phyloP scores from a whole-genome alignment of 2,888 invertebrate genomes.

The Bugula neritina region DNA sequence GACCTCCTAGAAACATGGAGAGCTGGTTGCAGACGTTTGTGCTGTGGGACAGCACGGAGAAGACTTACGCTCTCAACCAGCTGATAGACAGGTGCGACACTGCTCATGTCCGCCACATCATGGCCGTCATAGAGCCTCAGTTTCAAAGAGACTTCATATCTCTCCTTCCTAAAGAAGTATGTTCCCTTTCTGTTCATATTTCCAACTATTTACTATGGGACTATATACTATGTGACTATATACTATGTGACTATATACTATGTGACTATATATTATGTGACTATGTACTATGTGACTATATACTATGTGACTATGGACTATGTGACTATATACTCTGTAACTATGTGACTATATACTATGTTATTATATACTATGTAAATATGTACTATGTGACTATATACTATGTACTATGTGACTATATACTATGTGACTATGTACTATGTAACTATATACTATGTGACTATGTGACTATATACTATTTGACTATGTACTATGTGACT shows the following conservation, averaged over 20 bases:
- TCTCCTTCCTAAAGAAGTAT: conserved; percentile 79
- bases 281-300: neutral
- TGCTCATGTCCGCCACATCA: conserved; percentile 91
- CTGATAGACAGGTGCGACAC: conserved; percentile 83
- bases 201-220: neutral
- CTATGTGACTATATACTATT: too few relatives aligned
- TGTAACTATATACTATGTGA: too few relatives aligned
- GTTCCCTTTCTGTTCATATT: too few relatives aligned
- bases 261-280: neutral
- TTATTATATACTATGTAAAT: neutral
- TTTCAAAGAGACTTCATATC: conserved; percentile 98
- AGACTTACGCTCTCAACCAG: conserved; percentile 80
- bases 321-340: too few relatives aligned
- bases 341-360: too few relatives aligned
- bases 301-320: too few relatives aligned
- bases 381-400: neutral
- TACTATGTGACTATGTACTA: neutral
- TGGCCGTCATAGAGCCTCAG: conserved; percentile 94
- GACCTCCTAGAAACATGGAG: neutral
- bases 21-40: conserved; percentile 42
- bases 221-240: neutral
- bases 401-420: neutral
- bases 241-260: neutral
- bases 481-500: neutral
- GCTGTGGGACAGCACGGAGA: conserved; percentile 81